Percentiles rank a stretch among this genome's conserved stretches.
Conservation (phyloP, 2,113 vertebrate species). For the Elephantulus edwardii region DNA sequence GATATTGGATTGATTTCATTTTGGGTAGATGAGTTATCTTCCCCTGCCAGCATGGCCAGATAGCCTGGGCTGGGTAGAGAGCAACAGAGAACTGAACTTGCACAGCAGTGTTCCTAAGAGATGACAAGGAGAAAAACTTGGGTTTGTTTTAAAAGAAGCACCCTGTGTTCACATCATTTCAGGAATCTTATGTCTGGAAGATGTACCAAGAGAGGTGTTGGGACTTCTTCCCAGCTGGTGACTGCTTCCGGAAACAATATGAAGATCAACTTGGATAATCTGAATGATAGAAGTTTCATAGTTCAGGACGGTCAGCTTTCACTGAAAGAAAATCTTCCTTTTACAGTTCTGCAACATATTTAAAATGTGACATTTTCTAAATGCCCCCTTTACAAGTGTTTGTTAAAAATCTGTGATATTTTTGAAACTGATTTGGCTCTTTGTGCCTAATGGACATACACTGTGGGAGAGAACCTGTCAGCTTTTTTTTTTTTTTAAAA, state of each 20-base stretch:
- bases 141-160: not conserved
- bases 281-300: slow-evolving; percentile 3
- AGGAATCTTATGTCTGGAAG: slow-evolving; percentile 99
- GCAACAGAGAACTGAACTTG: not conserved
- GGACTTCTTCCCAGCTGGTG: slow-evolving; percentile 99
- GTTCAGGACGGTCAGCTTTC: slow-evolving; percentile 46
- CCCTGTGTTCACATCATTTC: slow-evolving; percentile 64
- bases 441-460: slow-evolving; percentile 46
- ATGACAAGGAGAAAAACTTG: too few relatives aligned
- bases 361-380: slow-evolving; percentile 73
- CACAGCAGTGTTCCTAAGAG: not conserved
- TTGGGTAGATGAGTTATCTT: not conserved
- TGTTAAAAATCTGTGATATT: slow-evolving; percentile 31
- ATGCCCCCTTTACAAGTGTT: slow-evolving; percentile 46
- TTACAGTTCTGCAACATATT: slow-evolving; percentile 53
- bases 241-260: slow-evolving; percentile 99
- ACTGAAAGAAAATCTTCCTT: not conserved
- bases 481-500: slow-evolving; percentile 3
- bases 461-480: slow-evolving; percentile 47
- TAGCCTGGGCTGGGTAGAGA: not conserved
- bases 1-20: not conserved
- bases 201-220: slow-evolving; percentile 99
- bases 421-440: slow-evolving; percentile 56
- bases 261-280: slow-evolving; percentile 95
- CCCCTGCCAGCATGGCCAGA: too few relatives aligned